Percentiles rank a stretch among this genome's conserved stretches.
Conservation (phyloP, 1,140 invertebrate species). For the Pygmarrhopalites habei region DNA sequence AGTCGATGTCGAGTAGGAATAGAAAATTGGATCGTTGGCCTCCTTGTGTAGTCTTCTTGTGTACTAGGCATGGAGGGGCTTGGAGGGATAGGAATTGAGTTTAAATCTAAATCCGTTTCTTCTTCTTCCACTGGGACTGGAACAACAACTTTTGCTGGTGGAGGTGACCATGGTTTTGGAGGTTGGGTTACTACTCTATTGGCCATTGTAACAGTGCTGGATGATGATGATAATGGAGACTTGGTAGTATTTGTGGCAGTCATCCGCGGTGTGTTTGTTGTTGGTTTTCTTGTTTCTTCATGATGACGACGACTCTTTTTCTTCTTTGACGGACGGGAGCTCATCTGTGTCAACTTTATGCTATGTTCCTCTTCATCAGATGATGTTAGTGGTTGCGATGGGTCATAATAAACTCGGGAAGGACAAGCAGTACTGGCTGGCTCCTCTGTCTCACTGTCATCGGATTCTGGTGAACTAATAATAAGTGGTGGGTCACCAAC, state of each 20-base stretch:
- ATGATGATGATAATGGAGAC: too few relatives aligned
- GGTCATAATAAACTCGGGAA: constrained; percentile 32
- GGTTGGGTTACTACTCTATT: too few relatives aligned
- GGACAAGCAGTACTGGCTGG: not conserved
- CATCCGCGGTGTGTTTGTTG: too few relatives aligned
- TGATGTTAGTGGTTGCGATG: constrained; percentile 32
- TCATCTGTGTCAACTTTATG: constrained; percentile 2
- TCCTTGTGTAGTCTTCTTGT: constrained; percentile 24
- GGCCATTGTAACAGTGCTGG: too few relatives aligned
- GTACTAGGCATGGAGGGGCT: constrained; percentile 22
- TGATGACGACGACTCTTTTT: too few relatives aligned
- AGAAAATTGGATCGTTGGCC: constrained; percentile 38
- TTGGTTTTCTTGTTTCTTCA: too few relatives aligned
- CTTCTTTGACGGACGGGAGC: too few relatives aligned
- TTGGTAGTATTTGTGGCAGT: too few relatives aligned
- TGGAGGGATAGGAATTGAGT: not conserved
- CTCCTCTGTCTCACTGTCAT: not conserved
- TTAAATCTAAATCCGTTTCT: not conserved
- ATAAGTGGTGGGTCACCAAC: not conserved
- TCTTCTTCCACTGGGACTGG: not conserved
- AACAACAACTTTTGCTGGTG: not conserved
- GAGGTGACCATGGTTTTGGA: not conserved
- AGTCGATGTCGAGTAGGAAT: constrained; percentile 34
- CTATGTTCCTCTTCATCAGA: constrained; percentile 37
- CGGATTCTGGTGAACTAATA: not conserved